Conservation (phyloP, 2,888 invertebrate species). For the Thysanoteuthis rhombus region DNA sequence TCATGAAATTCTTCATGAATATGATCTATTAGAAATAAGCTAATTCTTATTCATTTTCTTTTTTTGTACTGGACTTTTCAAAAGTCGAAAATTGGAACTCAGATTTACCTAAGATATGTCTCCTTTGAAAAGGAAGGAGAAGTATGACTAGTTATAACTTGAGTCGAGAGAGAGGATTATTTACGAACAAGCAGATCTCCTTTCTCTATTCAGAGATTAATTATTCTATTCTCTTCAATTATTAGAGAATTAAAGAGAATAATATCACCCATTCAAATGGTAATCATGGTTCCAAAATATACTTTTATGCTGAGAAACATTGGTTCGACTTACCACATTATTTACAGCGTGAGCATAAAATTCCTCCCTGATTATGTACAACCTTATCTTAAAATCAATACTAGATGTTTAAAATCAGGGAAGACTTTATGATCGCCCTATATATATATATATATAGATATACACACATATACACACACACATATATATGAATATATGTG, state of each 20-base stretch:
- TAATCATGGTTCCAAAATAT: neutral
- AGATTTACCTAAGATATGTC: neutral
- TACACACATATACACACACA: too few relatives aligned
- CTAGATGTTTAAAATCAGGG: too few relatives aligned
- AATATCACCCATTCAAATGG: neutral
- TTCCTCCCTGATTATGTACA: too few relatives aligned
- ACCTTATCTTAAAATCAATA: too few relatives aligned
- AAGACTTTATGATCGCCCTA: too few relatives aligned
- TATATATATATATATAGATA: too few relatives aligned
- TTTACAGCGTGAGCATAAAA: too few relatives aligned
- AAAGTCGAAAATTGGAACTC: neutral
- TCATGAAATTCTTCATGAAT: neutral
- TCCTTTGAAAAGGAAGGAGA: neutral
- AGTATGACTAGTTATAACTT: neutral
- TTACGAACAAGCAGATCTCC: neutral
- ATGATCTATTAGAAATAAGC: neutral
- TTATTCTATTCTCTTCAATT: neutral
- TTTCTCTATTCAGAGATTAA: neutral
- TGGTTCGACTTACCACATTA: neutral
- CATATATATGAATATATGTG: too few relatives aligned
- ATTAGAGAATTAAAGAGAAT: neutral
- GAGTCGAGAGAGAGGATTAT: neutral
- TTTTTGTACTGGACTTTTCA: neutral
- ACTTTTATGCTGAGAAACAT: neutral
- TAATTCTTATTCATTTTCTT: too few relatives aligned